Evolutionary conservation across 2,113 vertebrate genomes (phyloP).

Genomic region (Crotalus viridis): DNA sequence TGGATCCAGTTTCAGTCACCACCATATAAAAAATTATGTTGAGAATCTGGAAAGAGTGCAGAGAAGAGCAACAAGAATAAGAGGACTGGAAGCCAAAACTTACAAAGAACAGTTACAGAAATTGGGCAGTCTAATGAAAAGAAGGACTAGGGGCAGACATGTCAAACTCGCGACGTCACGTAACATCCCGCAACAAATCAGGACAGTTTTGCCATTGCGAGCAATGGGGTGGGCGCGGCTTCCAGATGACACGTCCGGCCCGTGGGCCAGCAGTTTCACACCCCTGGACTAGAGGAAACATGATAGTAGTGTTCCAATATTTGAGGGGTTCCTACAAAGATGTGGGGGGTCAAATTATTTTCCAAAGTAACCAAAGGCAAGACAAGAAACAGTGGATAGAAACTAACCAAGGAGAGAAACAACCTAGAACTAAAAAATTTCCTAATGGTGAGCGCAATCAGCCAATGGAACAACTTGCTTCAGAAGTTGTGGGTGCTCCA

Average conservation of each 20-base stretch:
- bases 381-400: neutral
- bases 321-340: no score
- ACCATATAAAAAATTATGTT: neutral
- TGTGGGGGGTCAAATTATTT: neutral
- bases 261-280: no score
- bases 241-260: no score
- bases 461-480: no score
- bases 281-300: neutral
- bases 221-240: no score
- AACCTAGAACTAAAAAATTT: neutral
- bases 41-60: neutral
- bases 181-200: accelerated
- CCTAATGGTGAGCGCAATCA: no score
- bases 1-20: neutral
- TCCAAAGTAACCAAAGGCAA: neutral
- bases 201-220: no score
- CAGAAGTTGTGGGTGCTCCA: no score
- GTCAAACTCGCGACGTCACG: no score
- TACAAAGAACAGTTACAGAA: neutral
- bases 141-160: no score
- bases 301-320: neutral
- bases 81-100: neutral
- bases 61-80: neutral
- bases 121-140: neutral
- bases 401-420: neutral